These are phyloP conservation scores for Thymelicus lineola DNA, from an alignment of 2,888 invertebrate genomes.

Conservation along the genomic window DNA sequence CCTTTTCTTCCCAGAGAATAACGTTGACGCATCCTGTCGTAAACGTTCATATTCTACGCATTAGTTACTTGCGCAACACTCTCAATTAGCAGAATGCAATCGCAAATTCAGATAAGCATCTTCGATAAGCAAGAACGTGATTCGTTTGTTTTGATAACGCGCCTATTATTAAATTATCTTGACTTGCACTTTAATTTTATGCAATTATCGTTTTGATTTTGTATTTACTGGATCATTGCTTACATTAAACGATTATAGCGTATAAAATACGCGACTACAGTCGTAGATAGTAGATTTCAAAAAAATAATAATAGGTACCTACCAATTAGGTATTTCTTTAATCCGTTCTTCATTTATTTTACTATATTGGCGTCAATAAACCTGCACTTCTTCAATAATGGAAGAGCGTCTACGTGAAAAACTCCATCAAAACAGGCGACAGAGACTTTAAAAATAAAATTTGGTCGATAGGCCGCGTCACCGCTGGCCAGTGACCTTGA, in stretches of 20 bases:
- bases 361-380: slow-evolving; percentile 6
- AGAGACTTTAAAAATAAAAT: slow-evolving; percentile 62
- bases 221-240: too few species aligned
- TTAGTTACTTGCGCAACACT: slow-evolving; percentile 14
- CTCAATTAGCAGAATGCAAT: slow-evolving; percentile 13
- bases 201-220: slow-evolving; percentile 4
- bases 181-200: not conserved
- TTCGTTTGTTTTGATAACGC: slow-evolving; percentile 24
- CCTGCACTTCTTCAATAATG: slow-evolving; percentile 6
- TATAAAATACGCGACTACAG: too few species aligned
- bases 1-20: slow-evolving; percentile 37
- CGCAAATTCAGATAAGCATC: slow-evolving; percentile 23
- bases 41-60: slow-evolving; percentile 5
- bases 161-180: slow-evolving; percentile 11
- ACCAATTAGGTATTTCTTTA: too few species aligned
- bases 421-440: slow-evolving; percentile 51
- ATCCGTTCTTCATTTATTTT: not conserved
- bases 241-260: too few species aligned
- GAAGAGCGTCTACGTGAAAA: slow-evolving; percentile 38
- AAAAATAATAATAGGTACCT: too few species aligned
- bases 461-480: slow-evolving; percentile 65
- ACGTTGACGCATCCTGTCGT: slow-evolving; percentile 33
- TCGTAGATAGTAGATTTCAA: too few species aligned
- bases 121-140: slow-evolving; percentile 12
- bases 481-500: slow-evolving; percentile 79